Evolutionary conservation across 2,888 invertebrate species (phyloP).

Genomic region (Tenthredo amoena): DNA sequence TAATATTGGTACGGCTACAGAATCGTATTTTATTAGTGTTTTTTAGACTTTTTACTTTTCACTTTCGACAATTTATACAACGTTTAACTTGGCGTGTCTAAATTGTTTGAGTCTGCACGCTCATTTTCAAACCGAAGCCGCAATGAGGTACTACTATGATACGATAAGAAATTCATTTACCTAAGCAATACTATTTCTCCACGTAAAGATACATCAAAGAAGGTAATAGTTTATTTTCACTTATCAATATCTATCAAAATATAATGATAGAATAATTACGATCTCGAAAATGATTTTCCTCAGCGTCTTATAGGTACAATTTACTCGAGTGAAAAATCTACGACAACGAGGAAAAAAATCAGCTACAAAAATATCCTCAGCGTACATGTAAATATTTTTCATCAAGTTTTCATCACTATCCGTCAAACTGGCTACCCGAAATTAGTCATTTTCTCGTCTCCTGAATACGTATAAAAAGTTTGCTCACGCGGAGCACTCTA

Average conservation of each 20-base stretch:
- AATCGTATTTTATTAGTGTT: background rate
- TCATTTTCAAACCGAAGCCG: background rate
- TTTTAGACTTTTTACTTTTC: background rate
- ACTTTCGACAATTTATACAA: conserved; percentile 7
- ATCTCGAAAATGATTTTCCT: background rate
- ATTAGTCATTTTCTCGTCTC: background rate
- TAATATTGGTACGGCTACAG: background rate
- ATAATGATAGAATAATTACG: background rate
- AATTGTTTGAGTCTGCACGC: background rate
- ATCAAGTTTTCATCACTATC: background rate
- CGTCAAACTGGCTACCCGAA: background rate
- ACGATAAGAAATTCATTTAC: background rate
- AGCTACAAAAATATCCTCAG: background rate
- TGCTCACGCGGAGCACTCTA: background rate
- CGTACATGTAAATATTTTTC: background rate
- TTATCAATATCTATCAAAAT: background rate
- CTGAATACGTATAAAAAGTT: background rate
- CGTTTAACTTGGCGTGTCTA: background rate
- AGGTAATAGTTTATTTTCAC: background rate
- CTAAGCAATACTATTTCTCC: conserved; percentile 11
- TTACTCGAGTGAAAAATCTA: background rate
- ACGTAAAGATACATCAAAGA: background rate
- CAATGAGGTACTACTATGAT: background rate
- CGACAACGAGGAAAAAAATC: background rate
- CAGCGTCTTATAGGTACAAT: background rate